A percentile compares a stretch with the other conserved stretches of the same genome.
Conservation (phyloP, 2,113 vertebrate species). For the Lepus americanus region DNA sequence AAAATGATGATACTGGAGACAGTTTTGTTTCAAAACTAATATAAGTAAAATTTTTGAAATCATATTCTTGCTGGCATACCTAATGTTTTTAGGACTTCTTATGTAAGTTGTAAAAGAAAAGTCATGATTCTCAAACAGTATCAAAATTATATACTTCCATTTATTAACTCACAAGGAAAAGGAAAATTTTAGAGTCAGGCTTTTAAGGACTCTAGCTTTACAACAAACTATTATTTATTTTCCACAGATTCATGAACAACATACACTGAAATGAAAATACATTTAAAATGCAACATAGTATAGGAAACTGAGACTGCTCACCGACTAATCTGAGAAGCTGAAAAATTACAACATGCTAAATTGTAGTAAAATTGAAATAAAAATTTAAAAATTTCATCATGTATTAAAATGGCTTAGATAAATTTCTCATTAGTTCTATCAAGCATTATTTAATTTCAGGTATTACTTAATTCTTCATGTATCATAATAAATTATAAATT, state of each 20-base stretch:
- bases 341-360: not conserved
- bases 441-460: not conserved
- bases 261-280: rapidly evolving
- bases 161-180: not conserved
- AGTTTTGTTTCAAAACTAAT: constrained; percentile 81
- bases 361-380: not conserved
- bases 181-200: not conserved
- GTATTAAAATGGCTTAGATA: not conserved
- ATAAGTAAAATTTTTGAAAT: constrained; percentile 60
- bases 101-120: not conserved
- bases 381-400: not conserved
- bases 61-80: constrained; percentile 43
- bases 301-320: rapidly evolving
- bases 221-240: not conserved
- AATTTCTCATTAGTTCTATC: not conserved
- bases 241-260: not conserved
- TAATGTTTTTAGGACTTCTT: constrained; percentile 61
- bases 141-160: not conserved
- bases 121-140: not conserved
- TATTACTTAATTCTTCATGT: not conserved
- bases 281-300: not conserved
- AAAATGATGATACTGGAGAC: constrained; percentile 81
- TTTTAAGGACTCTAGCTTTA: not conserved
- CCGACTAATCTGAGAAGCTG: not conserved
- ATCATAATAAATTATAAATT: not conserved